Base-by-base conservation (phyloP, 2,797 vertebrate genomes). In the Falco novaeseelandiae region DNA sequence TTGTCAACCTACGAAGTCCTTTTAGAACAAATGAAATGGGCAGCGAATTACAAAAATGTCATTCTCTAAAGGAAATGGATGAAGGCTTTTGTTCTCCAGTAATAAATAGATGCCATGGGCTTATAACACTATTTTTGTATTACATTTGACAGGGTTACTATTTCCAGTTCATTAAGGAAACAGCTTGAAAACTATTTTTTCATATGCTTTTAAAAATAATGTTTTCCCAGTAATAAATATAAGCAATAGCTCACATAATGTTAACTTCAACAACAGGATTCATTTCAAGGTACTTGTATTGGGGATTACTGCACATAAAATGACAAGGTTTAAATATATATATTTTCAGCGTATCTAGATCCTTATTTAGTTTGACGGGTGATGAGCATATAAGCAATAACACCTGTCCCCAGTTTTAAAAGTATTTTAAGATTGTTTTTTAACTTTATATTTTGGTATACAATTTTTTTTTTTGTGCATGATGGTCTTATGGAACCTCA, bases 61-160 rank as follows among this genome's bases (percentile, higher is more conserved):
- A 98, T 98, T 98, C 97, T 98, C 97, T 98, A 98, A 98, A 98
- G 97, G 98, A 98, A 98, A 98, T 98, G 97, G 98, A 98, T 98
- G 98, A 98, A 98, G 97, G 97, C 97, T 98, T 98, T 98, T 98
- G 98, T 98, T 98, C 97, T 95, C 97, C 49, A 85, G 97, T 98
- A 98, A 98, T 98, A 98, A 98, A 98, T 98, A 98, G 98, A 98
- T 97, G 98, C 97, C 97, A 98, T 97, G 81, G 98, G 97, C 98
- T 98, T 98, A 98, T 98, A 98, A 98, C 97, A 98, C 98, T 98
- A 98, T 98, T 98, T 98, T 98, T 98, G 94, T 98, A 98, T 98
- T 98, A 98, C 97, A 98, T 98, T 98, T 98, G 98, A 98, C 98
- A 98, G 97, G 96, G 97, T 98, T 98, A 98, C 98, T 97, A 98